phyloP scores from a whole-genome alignment of 2,113 vertebrate species.

The Porphyrio hochstetteri region DNA sequence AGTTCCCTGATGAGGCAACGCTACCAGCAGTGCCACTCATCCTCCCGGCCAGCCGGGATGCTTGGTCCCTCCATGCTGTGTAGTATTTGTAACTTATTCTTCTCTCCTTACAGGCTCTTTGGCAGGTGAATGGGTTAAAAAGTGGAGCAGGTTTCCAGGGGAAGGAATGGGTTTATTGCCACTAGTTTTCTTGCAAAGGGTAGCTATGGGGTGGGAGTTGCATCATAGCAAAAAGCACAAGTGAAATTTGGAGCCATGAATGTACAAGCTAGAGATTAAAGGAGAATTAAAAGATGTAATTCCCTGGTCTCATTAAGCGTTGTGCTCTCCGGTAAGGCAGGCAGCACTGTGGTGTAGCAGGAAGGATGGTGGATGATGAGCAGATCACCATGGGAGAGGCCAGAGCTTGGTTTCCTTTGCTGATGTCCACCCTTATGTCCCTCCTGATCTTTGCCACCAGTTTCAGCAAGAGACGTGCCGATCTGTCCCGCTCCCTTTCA shows the following conservation, averaged over 20 bases:
- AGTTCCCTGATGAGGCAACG: not conserved
- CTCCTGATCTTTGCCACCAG: not conserved
- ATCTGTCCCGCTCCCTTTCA: not conserved
- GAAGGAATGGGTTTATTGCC: not conserved
- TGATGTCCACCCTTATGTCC: fast-evolving
- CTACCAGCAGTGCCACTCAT: not conserved
- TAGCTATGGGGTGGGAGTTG: not conserved
- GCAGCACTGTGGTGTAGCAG: not conserved
- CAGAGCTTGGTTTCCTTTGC: not conserved
- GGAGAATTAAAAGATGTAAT: not conserved
- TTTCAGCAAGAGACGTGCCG: fast-evolving
- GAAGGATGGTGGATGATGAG: not conserved
- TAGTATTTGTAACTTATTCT: not conserved
- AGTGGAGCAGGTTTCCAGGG: not conserved
- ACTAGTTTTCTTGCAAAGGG: not conserved
- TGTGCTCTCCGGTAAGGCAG: not conserved
- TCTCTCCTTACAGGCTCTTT: not conserved
- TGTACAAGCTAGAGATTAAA: not conserved
- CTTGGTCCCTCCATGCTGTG: not conserved
- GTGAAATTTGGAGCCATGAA: not conserved
- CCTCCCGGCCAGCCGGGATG: not conserved
- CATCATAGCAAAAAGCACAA: not conserved
- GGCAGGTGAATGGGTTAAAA: not conserved
- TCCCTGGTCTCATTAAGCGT: fast-evolving
- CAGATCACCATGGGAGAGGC: not conserved